Base-by-base conservation (phyloP, 2,888 invertebrate genomes). In the Phoenoteleia sp. region DNA sequence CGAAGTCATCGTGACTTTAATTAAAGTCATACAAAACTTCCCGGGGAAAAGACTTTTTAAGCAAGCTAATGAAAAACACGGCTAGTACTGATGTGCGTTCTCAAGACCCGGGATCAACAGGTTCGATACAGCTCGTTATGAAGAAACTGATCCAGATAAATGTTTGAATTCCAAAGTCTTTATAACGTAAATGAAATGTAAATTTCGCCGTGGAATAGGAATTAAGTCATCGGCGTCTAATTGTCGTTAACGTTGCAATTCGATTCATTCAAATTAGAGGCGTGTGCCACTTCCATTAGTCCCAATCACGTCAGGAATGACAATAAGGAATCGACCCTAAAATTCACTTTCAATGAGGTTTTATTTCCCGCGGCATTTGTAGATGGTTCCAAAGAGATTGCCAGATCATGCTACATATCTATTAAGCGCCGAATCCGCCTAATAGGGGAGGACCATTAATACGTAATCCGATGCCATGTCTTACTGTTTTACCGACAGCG, bases 1-100 rank as follows among this genome's bases (percentile, higher is more conserved):
- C 79, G 74, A 47, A 85, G 81, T 77, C 77, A 74, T 85, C 81
- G 85, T 15, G 81, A 81, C 64, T 85, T 85, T 81, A 85, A 85
- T 85, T 81, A 85, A 85, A 85, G 85, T 85, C 77, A 81, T 71
- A 71, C 80, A 62, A 80, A 76, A 84, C 36, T 77, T 77, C 19
- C n/a, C 36, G 33, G 33, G 52, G 36, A 49, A 60, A 76, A 54
- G 72, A 64, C 75, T 79, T 84, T 81, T 81, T 74, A 77, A 81
- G 71, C 74, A 19, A 19, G 79, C 85, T 77, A 81, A 82, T 82
- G 85, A 82, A 80, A 79, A 82, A 75, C 72, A 72, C 66, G 75
- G 71, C 64, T 72, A 52, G 36, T 29, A 21, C 25, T 52, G 66
- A 60, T 66, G 67, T 47, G 54, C 71, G 49, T 52, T 67, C 64